Evolutionary conservation across 2,113 vertebrate species (phyloP), one percentile per base, ranked within the genome.

Genomic region (Phalacrocorax pelagicus): DNA sequence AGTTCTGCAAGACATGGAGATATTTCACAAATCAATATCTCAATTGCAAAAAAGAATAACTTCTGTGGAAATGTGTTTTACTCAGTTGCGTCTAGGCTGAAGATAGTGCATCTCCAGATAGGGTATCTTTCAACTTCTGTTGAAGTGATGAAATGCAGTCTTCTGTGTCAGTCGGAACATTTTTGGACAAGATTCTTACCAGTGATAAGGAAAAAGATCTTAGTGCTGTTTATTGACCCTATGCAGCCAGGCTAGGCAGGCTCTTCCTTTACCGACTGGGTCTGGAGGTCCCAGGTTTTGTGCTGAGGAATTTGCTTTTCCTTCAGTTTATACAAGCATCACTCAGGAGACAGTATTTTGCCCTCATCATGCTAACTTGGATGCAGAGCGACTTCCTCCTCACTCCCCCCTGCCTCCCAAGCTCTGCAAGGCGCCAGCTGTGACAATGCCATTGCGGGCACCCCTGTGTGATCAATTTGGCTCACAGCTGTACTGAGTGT

Each of bases 401-500:
- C 2, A 0, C 63, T 49, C 26, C 49, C 72, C 54, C 32, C 61
- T 36, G 51, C 79, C 40, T 69, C n/a, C 74, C 0, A 1, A 86
- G 74, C 86, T 66, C 86, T 79, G 86, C 17, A 11, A 79, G 93
- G 74, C 3, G 13, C 84, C 78, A 61, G 94, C 88, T 66, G 91
- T 75, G 87, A 89, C 85, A 95, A 80, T 63, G 59, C 74, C n/a
- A 40, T 63, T 7, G 44, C 2, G 4, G 88, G 93, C 91, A 77
- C 94, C 95, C 96, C 80, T 27, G 87, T 22, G 94, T 52, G 94
- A 93, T 93, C 82, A 88, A 71, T 97, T 97, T 92, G 91, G 87
- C 94, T 96, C 89, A 66, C 91, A 96, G 97, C 83, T 89, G 77
- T 65, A 23, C 90, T 83, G 71, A 14, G 36, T 94, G 90, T 82